phyloP scores from a whole-genome alignment of 2,888 invertebrate genomes.

The Drosophila multiciliata region DNA sequence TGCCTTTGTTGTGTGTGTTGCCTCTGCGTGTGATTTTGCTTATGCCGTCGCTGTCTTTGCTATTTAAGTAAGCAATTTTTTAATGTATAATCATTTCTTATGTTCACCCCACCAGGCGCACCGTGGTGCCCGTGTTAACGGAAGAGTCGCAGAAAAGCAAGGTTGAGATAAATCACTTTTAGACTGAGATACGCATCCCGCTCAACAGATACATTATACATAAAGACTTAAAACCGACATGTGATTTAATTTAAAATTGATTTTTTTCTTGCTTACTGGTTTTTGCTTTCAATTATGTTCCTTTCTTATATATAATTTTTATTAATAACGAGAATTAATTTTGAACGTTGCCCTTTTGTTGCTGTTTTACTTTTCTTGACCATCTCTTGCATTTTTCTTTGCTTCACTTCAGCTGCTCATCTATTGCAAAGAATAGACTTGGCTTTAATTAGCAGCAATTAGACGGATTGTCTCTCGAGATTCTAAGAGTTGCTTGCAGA shows the following conservation, averaged over 20 bases:
- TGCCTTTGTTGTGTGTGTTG: constrained; percentile 18
- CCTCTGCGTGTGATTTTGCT: constrained; percentile 32
- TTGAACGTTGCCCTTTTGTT: constrained; percentile 3
- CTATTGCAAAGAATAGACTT: constrained; percentile 7
- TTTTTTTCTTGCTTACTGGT: constrained; percentile 9
- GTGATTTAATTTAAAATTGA: constrained; percentile 59
- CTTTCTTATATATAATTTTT: constrained; percentile 6
- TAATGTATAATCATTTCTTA: constrained; percentile 59
- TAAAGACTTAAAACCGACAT: constrained; percentile 52
- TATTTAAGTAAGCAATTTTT: constrained; percentile 58
- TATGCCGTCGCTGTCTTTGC: constrained; percentile 18
- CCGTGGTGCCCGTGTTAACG: constrained; percentile 69
- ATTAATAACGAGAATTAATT: constrained; percentile 6
- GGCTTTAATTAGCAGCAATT: constrained; percentile 6
- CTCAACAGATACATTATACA: constrained; percentile 10
- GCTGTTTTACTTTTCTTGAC: background rate
- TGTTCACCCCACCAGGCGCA: constrained; percentile 60
- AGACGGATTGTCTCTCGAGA: background rate
- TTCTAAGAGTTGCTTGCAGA: background rate
- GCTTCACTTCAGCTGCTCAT: constrained; percentile 1
- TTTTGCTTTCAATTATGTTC: constrained; percentile 9
- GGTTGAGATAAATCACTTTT: constrained; percentile 78
- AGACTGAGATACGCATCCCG: constrained; percentile 22
- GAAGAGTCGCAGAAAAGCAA: constrained; percentile 64
- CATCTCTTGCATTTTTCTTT: background rate